Base-by-base conservation (phyloP, 2,113 vertebrate species). In the Protomyctophum bolini region DNA sequence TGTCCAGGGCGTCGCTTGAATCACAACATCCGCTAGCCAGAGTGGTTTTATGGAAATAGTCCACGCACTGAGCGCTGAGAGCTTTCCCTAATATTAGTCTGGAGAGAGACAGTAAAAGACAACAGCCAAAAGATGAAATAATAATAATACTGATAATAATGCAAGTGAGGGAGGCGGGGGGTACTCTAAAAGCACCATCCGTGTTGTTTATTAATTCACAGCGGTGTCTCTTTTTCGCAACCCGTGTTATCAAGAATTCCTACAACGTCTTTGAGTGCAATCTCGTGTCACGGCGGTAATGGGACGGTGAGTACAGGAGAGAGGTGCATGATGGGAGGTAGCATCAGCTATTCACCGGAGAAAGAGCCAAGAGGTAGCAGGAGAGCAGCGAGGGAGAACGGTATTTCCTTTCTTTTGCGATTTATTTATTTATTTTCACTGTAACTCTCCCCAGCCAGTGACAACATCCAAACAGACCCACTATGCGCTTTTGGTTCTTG, bases 181-280 rank as follows among this genome's bases (percentile, higher is more conserved):
- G 81, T 86, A 14, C 79, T 81, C 84, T 92, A 85, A 93, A 89
- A 92, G 92, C 89, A 84, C 83, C 85, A 88, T 82, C 65, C 33
- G 59, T 65, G 87, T 87, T 88, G 91, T 92, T 94, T 93, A 93
- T 94, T 94, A 92, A 94, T 94, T 94, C 88, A 94, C 81, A 91
- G 83, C 86, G 75, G 81, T 92, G 90, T 93, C 93, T 89, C 86
- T 84, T 89, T 91, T 92, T 91, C 86, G 81, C 88, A 89, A 91
- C 87, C 86, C 75, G 12, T 91, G 91, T 92, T 92, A 91, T 93
- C 89, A 93, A 92, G 92, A 91, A 93, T 93, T 93, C 90, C 81
- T 85, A 89, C 90, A 92, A 77, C 86, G 83, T 79, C 85, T 85
- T 21, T 93, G 91, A 94, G 93, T 94, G 93, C 92, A 92, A 87